These are phyloP conservation scores for Eptesicus fuscus DNA, from an alignment of 2,113 vertebrate genomes.

Conservation along the genomic window DNA sequence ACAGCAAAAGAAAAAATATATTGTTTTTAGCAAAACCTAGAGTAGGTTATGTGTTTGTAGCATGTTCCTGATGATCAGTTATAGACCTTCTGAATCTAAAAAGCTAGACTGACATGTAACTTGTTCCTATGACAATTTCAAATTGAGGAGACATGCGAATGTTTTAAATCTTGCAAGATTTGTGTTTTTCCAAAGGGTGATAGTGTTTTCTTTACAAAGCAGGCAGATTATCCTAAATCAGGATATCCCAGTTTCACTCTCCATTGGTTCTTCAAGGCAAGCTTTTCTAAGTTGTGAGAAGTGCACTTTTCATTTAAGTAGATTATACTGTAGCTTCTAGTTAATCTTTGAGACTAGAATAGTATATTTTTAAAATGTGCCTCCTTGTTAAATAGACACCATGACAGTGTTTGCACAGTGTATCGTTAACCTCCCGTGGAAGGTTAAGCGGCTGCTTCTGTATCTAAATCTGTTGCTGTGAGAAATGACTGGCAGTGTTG, in stretches of 20 bases:
- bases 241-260: not conserved
- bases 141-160: not conserved
- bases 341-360: slow-evolving; percentile 56
- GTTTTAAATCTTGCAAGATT: not conserved
- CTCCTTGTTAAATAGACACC: slow-evolving; percentile 58
- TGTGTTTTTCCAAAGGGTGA: not conserved
- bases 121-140: not conserved
- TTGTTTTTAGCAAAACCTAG: not conserved
- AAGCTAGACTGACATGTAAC: not conserved
- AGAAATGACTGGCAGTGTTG: slow-evolving; percentile 66
- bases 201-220: slow-evolving; percentile 32
- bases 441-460: slow-evolving; percentile 79
- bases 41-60: not conserved
- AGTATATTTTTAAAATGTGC: slow-evolving; percentile 60
- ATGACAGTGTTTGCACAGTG: slow-evolving; percentile 63
- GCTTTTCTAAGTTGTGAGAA: not conserved
- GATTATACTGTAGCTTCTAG: slow-evolving; percentile 49
- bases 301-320: slow-evolving; percentile 42
- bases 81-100: not conserved
- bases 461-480: slow-evolving; percentile 78
- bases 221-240: not conserved
- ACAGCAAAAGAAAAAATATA: not conserved
- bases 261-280: slow-evolving; percentile 35
- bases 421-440: slow-evolving; percentile 72
- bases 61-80: not conserved